Conservation (phyloP, 2,113 vertebrate genomes). For the Beaufortia kweichowensis region DNA sequence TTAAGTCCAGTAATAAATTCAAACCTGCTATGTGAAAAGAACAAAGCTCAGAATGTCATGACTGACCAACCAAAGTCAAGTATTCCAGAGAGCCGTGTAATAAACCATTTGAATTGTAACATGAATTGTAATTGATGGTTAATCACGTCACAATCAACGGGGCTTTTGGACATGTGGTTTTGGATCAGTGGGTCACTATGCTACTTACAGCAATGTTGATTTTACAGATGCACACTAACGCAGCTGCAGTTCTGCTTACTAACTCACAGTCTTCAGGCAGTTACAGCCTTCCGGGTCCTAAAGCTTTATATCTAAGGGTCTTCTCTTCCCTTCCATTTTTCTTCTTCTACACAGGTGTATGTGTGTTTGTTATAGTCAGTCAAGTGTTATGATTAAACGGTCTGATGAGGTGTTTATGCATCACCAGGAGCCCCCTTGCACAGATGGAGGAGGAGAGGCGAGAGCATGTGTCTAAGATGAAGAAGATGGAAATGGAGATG, state of each 20-base stretch:
- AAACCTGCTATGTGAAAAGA: no score
- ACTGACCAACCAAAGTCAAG: no score
- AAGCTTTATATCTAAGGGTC: neutral
- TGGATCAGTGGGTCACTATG: neutral
- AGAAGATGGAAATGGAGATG: constrained; percentile 98
- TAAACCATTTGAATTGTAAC: no score
- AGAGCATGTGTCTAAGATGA: constrained; percentile 93
- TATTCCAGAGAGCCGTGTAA: no score
- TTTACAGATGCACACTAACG: constrained; percentile 25
- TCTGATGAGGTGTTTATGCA: constrained; percentile 7
- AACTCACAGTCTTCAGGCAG: neutral
- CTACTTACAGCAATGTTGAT: neutral
- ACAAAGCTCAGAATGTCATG: no score
- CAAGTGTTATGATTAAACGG: neutral
- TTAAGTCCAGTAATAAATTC: no score
- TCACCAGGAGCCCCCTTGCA: constrained; percentile 86
- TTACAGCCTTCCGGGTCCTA: neutral
- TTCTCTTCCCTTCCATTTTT: constrained; percentile 16
- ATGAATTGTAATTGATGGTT: neutral
- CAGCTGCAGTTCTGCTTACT: constrained; percentile 35
- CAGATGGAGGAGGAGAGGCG: constrained; percentile 96
- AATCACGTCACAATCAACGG: no score
- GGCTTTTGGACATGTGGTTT: neutral
- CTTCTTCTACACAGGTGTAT: constrained; percentile 8
- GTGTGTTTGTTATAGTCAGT: neutral